Conservation (phyloP, 2,888 invertebrate species). For the Diarsia brunnea region DNA sequence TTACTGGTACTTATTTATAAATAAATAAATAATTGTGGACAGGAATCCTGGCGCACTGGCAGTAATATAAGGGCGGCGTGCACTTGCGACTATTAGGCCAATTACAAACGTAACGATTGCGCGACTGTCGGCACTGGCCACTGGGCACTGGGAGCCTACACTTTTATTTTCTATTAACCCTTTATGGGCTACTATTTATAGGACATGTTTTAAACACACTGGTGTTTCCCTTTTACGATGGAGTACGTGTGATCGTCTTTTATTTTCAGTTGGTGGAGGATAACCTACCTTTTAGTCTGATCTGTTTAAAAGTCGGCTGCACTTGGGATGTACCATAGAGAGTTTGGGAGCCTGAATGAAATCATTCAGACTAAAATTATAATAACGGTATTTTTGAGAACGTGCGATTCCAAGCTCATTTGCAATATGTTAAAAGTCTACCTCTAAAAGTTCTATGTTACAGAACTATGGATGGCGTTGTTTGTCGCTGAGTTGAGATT, state of each 20-base stretch:
- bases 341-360: not conserved
- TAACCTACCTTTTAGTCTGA: too few species aligned
- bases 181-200: slow-evolving; percentile 52
- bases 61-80: slow-evolving; percentile 60
- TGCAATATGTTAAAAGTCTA: not conserved
- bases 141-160: slow-evolving; percentile 25
- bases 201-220: slow-evolving; percentile 19
- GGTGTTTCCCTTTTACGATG: slow-evolving; percentile 16
- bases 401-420: too few species aligned
- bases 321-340: not conserved
- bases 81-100: slow-evolving; percentile 64
- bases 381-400: not conserved
- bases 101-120: slow-evolving; percentile 65
- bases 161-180: slow-evolving; percentile 50
- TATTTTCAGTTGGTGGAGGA: not conserved
- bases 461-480: not conserved
- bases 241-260: not conserved
- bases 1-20: slow-evolving; percentile 42
- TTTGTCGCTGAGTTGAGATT: not conserved
- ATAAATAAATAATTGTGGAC: slow-evolving; percentile 33
- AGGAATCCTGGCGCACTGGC: slow-evolving; percentile 39
- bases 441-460: not conserved
- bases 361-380: not conserved
- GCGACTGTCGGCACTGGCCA: slow-evolving; percentile 40
- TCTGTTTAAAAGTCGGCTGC: not conserved